Evolutionary conservation across 1,140 invertebrate genomes (phyloP).

Genomic region (Drosophila busckii): DNA sequence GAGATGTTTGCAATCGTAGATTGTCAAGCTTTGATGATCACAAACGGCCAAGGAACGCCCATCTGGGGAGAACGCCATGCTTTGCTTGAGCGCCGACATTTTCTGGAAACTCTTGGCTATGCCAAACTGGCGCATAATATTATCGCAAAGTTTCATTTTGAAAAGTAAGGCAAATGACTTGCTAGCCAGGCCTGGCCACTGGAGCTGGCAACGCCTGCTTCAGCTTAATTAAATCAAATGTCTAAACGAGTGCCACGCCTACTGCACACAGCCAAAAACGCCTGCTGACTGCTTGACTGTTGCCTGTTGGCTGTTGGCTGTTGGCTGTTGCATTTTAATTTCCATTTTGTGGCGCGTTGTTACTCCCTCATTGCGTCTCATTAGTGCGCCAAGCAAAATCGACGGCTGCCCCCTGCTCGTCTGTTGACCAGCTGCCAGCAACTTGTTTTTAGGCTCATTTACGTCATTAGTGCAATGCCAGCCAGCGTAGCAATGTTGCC

Average conservation of each 20-base stretch:
- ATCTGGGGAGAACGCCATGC: slow-evolving; percentile 31
- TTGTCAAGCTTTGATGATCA: slow-evolving; percentile 14
- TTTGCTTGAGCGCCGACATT: slow-evolving; percentile 6
- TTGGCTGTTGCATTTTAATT: slow-evolving; percentile 54
- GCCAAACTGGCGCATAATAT: slow-evolving; percentile 30
- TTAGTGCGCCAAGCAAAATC: slow-evolving; percentile 40
- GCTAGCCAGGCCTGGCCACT: no score
- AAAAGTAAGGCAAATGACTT: slow-evolving; percentile 11
- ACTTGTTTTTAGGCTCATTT: slow-evolving; percentile 65
- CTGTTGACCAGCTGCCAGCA: slow-evolving; percentile 63
- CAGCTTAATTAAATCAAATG: slow-evolving; percentile 62
- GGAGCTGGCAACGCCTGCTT: slow-evolving; percentile 10
- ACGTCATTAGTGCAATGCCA: slow-evolving; percentile 58
- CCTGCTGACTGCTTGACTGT: slow-evolving; percentile 7
- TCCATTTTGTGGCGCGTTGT: slow-evolving; percentile 48
- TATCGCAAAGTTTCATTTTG: slow-evolving; percentile 5
- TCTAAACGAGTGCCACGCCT: slow-evolving; percentile 22
- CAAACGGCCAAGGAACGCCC: slow-evolving; percentile 23
- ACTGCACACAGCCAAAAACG: slow-evolving; percentile 8
- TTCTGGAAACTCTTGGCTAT: slow-evolving; percentile 34
- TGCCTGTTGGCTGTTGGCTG: slow-evolving; percentile 27
- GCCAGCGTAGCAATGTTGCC: slow-evolving; percentile 34
- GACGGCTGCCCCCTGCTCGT: slow-evolving; percentile 27
- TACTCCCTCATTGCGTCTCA: slow-evolving; percentile 51
- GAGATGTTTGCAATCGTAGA: slow-evolving; percentile 17